A percentile compares a stretch with the other conserved stretches of the same genome.
These are phyloP conservation scores for Nomada flava DNA, from an alignment of 2,888 invertebrate species.

Conservation along the genomic window DNA sequence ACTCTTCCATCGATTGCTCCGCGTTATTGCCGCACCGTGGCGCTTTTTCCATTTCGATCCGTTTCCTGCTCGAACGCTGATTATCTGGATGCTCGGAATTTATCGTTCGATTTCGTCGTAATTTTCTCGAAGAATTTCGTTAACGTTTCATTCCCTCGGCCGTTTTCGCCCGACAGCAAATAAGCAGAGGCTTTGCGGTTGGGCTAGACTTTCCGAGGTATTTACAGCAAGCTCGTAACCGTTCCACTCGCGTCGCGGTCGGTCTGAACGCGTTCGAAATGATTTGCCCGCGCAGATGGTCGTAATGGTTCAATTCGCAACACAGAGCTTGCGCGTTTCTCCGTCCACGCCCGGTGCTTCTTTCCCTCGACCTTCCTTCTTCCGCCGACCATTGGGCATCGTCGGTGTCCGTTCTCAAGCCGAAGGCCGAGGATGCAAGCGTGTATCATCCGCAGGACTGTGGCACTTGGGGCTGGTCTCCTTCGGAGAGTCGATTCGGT, in stretches of 20 bases:
- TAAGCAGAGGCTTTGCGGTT: neutral
- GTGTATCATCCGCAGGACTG: conserved; percentile 20
- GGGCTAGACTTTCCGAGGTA: neutral
- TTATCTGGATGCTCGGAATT: conserved; percentile 20
- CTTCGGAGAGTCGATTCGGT: conserved; percentile 59
- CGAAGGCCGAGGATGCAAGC: conserved; percentile 39
- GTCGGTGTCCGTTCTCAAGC: neutral
- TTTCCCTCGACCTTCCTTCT: conserved; percentile 18
- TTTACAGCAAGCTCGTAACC: conserved; percentile 35
- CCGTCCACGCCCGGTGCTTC: neutral
- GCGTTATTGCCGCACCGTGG: conserved; percentile 16
- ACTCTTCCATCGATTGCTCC: conserved; percentile 19
- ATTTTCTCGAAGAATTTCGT: conserved; percentile 7
- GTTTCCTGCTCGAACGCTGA: neutral
- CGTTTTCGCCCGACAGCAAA: neutral
- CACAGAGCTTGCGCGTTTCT: conserved; percentile 23
- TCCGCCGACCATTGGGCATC: neutral
- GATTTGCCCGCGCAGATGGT: conserved; percentile 36
- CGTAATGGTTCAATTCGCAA: conserved; percentile 63
- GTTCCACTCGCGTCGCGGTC: neutral
- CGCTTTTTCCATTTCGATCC: neutral
- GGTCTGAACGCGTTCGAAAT: neutral
- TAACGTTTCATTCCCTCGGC: neutral
- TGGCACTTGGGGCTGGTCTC: neutral
- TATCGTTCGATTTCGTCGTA: conserved; percentile 13